These are phyloP conservation scores for Lathamus discolor DNA, from an alignment of 2,113 vertebrate species.

Conservation along the genomic window DNA sequence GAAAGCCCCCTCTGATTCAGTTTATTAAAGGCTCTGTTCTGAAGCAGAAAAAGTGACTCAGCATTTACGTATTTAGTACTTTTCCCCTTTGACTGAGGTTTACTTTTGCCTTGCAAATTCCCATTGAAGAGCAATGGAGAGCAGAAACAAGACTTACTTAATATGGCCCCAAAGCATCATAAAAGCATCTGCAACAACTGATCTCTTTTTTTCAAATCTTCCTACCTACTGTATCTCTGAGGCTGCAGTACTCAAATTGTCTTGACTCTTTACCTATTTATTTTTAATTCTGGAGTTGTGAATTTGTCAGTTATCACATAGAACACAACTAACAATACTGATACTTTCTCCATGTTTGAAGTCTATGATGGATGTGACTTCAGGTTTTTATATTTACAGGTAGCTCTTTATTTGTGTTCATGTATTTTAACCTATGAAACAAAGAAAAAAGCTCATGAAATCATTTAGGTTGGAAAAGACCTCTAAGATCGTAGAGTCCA, in stretches of 20 bases:
- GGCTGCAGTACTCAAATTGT: not conserved
- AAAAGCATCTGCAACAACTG: not conserved
- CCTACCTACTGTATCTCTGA: not conserved
- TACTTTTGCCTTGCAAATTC: not conserved
- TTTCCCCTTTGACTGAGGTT: not conserved
- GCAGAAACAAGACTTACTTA: not conserved
- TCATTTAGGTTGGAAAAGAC: not conserved
- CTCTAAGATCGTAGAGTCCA: not conserved
- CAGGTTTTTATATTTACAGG: not conserved
- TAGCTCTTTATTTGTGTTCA: not conserved
- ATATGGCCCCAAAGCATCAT: not conserved
- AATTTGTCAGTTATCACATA: not conserved
- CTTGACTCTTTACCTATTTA: not conserved
- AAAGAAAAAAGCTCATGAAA: not conserved
- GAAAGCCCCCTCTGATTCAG: not conserved
- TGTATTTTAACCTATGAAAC: not conserved
- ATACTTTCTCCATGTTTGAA: not conserved
- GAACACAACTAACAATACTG: not conserved
- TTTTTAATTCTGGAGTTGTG: not conserved
- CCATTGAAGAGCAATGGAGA: not conserved
- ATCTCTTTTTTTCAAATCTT: not conserved
- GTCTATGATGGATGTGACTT: not conserved
- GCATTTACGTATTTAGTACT: not conserved
- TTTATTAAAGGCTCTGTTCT: not conserved
- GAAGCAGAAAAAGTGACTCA: not conserved